Conservation (phyloP, 2,888 invertebrate genomes). For the Polymixis flavicincta region DNA sequence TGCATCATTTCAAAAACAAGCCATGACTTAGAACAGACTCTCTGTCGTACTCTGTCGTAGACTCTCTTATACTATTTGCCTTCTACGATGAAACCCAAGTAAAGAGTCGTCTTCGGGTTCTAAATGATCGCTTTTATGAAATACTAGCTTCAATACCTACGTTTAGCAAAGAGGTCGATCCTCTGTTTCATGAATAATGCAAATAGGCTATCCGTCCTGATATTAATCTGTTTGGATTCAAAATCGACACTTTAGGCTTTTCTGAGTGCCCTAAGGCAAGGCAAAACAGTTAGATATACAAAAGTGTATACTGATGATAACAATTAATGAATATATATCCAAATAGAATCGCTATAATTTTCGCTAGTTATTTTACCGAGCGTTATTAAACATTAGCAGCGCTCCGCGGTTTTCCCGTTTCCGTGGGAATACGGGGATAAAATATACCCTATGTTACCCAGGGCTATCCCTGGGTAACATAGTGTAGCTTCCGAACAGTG, state of each 20-base stretch:
- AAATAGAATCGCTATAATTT: no score
- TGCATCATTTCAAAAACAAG: no score
- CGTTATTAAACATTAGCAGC: neutral
- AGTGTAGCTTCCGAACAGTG: no score
- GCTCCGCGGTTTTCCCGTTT: no score
- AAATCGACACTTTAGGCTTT: slow-evolving; percentile 25
- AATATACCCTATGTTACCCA: no score
- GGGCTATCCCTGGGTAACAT: no score
- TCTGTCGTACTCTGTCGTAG: no score
- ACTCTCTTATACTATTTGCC: no score
- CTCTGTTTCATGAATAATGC: slow-evolving; percentile 45
- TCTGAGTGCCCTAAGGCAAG: slow-evolving; percentile 1
- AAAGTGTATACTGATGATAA: no score
- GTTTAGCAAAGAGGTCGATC: slow-evolving; percentile 31
- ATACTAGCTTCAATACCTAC: slow-evolving; percentile 17
- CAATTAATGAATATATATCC: no score
- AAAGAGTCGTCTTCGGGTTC: neutral
- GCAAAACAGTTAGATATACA: neutral
- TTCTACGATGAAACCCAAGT: neutral
- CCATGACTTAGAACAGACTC: no score
- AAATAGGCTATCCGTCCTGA: slow-evolving; percentile 17
- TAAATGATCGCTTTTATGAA: slow-evolving; percentile 11
- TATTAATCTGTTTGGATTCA: slow-evolving; percentile 18
- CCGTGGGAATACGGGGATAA: no score
- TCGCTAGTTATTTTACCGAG: neutral